These are phyloP conservation scores for Drosophila serrata DNA, from an alignment of 1,140 invertebrate species.

Conservation along the genomic window DNA sequence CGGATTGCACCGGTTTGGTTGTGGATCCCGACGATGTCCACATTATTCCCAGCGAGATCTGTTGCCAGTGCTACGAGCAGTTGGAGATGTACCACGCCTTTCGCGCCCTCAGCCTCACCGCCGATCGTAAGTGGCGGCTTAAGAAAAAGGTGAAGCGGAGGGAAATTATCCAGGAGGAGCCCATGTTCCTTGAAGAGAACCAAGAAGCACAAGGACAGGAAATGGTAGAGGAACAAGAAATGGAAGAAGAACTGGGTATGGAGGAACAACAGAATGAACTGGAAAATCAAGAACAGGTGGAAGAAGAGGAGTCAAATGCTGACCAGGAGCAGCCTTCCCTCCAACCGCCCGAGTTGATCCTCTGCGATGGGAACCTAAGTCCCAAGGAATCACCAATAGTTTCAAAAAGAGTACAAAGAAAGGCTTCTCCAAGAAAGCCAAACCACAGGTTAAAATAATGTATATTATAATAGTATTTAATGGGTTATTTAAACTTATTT, in stretches of 20 bases:
- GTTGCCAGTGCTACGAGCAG: conserved; percentile 51
- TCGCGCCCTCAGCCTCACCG: conserved; percentile 54
- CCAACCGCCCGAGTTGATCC: conserved; percentile 7
- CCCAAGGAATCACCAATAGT: neutral
- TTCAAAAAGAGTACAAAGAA: neutral
- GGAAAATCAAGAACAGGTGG: neutral
- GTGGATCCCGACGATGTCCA: conserved; percentile 33
- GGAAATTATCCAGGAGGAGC: neutral
- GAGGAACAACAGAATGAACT: neutral
- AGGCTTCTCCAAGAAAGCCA: neutral
- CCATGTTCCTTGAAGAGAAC: neutral
- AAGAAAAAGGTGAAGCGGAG: neutral
- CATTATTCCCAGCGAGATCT: conserved; percentile 55
- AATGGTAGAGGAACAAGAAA: neutral
- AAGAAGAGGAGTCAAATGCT: neutral
- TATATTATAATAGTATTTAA: too few species aligned
- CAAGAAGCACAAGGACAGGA: neutral
- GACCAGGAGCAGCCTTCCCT: neutral
- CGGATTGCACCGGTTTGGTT: conserved; percentile 50
- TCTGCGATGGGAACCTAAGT: conserved; percentile 6
- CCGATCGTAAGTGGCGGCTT: conserved; percentile 49
- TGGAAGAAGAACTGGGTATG: neutral
- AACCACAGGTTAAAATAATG: too few species aligned
- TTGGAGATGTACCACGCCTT: conserved; percentile 63
- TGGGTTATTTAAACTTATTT: too few species aligned